A percentile compares a stretch with the other conserved stretches of the same genome.
phyloP scores from a whole-genome alignment of 2,797 vertebrate genomes.

The Dendrocincla tyrannina region DNA sequence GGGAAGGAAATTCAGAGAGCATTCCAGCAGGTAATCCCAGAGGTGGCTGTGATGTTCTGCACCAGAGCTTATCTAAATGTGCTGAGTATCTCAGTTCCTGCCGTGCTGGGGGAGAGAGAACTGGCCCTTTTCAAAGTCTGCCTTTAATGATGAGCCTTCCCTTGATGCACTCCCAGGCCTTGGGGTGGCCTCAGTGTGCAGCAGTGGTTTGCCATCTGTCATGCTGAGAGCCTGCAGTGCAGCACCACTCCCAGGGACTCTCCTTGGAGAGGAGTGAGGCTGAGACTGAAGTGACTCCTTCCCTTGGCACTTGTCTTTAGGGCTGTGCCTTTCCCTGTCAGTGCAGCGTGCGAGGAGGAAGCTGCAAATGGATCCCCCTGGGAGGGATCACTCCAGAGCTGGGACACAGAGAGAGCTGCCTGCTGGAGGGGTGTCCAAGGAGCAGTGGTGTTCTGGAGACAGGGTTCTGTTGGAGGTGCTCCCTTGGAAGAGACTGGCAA shows the following conservation, averaged over 20 bases:
- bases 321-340: background rate
- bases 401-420: background rate
- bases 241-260: background rate
- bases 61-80: conserved; percentile 26
- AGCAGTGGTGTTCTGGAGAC: background rate
- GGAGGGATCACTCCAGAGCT: background rate
- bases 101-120: background rate
- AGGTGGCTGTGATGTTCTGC: background rate
- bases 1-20: background rate
- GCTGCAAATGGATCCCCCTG: background rate
- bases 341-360: background rate
- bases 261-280: background rate
- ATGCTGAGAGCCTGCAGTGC: conserved; percentile 11
- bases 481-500: background rate
- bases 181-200: background rate
- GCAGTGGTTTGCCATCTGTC: background rate
- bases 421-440: background rate
- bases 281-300: background rate
- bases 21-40: conserved; percentile 7
- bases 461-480: background rate
- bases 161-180: background rate
- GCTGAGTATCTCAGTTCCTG: background rate
- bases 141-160: background rate
- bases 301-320: background rate
- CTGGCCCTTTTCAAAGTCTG: background rate